These are phyloP conservation scores for Onychomys leucogaster DNA, from an alignment of 2,797 vertebrate species.

Conservation along the genomic window DNA sequence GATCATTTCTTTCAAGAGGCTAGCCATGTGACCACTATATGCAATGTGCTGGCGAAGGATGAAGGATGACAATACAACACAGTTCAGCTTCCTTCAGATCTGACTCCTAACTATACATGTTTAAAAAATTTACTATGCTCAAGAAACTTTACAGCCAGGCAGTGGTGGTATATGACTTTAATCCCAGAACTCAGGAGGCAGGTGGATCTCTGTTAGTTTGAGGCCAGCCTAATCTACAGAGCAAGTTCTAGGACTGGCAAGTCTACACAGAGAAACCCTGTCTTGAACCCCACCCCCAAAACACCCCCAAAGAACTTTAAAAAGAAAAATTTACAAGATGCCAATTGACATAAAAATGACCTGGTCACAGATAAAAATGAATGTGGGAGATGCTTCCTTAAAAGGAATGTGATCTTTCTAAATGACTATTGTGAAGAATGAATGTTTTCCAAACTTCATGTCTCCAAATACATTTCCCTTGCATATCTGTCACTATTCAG, in stretches of 20 bases:
- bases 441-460: background rate
- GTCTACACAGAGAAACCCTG: background rate
- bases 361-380: too few relatives aligned
- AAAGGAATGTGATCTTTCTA: background rate
- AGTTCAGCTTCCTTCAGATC: background rate
- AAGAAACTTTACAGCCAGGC: background rate
- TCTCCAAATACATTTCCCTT: background rate
- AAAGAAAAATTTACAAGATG: background rate
- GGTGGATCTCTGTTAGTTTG: background rate
- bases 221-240: background rate
- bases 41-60: background rate
- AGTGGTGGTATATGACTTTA: background rate
- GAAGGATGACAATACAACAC: background rate
- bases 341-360: background rate
- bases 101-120: background rate
- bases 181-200: background rate
- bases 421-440: background rate
- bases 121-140: background rate
- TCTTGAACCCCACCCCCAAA: background rate
- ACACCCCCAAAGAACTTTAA: background rate
- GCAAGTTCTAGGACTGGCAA: background rate
- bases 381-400: background rate
- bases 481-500: background rate
- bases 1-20: background rate
- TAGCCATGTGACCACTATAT: background rate